Conservation (phyloP, 2,888 invertebrate species). For the Acronicta leporina region DNA sequence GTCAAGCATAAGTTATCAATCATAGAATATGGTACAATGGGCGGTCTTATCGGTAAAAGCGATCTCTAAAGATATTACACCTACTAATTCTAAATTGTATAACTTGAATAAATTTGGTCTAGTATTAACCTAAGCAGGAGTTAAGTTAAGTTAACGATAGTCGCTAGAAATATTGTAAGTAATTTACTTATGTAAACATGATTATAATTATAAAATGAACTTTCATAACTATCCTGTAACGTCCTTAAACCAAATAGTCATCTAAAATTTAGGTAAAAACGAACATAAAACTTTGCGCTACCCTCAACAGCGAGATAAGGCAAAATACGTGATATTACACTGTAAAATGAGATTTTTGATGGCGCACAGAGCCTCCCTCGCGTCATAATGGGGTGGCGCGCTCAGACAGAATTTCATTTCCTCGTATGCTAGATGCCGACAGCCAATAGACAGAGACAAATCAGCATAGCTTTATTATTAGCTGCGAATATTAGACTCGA, state of each 20-base stretch:
- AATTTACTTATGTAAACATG: too few relatives aligned
- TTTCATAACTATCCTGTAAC: background rate
- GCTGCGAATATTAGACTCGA: too few relatives aligned
- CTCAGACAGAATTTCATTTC: conserved; percentile 53
- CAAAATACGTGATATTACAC: conserved; percentile 51
- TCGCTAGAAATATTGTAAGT: too few relatives aligned
- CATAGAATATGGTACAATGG: too few relatives aligned
- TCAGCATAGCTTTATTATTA: too few relatives aligned
- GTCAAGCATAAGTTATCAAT: too few relatives aligned
- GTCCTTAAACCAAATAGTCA: background rate
- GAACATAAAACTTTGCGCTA: conserved; percentile 12
- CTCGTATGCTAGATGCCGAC: conserved; percentile 12
- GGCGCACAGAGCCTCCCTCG: conserved; percentile 24
- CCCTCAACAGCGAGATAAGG: conserved; percentile 24
- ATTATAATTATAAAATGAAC: background rate
- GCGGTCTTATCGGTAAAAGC: too few relatives aligned
- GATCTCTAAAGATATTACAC: too few relatives aligned
- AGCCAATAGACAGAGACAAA: conserved; percentile 28
- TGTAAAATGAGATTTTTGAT: conserved; percentile 60
- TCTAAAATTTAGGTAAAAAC: conserved; percentile 21
- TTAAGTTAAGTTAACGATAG: too few relatives aligned
- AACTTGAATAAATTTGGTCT: too few relatives aligned
- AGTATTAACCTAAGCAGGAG: too few relatives aligned
- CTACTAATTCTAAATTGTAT: too few relatives aligned
- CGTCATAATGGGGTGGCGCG: conserved; percentile 20